A percentile compares a stretch with the other conserved stretches of the same genome.
phyloP scores from a whole-genome alignment of 2,797 vertebrate genomes.

The Bryconaethiops microstoma region DNA sequence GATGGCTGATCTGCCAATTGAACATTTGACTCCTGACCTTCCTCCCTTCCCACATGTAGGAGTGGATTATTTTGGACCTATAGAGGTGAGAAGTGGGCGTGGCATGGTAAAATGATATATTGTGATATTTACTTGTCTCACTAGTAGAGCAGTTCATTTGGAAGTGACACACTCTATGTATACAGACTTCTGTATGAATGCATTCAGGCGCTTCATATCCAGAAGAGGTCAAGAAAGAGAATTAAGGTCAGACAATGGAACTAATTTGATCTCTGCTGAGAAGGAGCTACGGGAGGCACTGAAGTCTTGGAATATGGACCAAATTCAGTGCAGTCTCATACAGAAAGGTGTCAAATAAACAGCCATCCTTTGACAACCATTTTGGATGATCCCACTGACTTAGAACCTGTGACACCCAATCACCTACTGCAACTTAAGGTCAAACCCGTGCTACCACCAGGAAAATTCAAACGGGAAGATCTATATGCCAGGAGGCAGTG shows the following conservation, averaged over 20 bases:
- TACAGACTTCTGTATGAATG: neutral
- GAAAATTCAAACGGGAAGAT: too few relatives aligned
- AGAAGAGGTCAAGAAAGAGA: too few relatives aligned
- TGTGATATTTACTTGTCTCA: constrained; percentile 32
- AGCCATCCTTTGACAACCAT: constrained; percentile 3
- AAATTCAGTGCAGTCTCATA: neutral
- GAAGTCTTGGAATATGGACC: too few relatives aligned
- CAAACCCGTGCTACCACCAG: neutral
- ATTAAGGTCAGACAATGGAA: too few relatives aligned
- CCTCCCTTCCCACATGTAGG: constrained; percentile 31
- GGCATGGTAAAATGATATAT: constrained; percentile 21
- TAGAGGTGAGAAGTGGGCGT: constrained; percentile 21
- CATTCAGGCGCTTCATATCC: too few relatives aligned
- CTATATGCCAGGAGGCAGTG: too few relatives aligned
- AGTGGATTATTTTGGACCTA: constrained; percentile 47
- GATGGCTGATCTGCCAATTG: constrained; percentile 42
- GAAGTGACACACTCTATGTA: neutral
- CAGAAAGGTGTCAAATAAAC: neutral
- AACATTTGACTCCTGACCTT: constrained; percentile 16
- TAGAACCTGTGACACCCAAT: constrained; percentile 5
- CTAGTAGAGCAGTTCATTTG: neutral
- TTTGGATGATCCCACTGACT: neutral
- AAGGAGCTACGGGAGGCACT: too few relatives aligned
- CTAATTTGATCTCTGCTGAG: too few relatives aligned
- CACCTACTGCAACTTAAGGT: neutral